Percentiles rank a stretch among this genome's conserved stretches.
Evolutionary conservation across 1,140 invertebrate genomes (phyloP).

Genomic region (Cheumatopsyche charites): DNA sequence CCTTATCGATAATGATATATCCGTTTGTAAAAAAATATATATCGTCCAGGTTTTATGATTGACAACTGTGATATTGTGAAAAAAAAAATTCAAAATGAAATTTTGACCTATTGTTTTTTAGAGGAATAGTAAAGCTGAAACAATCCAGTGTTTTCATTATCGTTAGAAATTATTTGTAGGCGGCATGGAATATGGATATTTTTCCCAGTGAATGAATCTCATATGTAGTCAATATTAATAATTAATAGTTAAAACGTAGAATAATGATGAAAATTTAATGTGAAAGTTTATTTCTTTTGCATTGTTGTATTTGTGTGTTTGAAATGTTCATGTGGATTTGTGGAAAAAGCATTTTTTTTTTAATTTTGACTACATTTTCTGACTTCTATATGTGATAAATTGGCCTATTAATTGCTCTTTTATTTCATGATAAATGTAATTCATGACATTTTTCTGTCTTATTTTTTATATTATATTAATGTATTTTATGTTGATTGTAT

Average conservation of each 20-base stretch:
- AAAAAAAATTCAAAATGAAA: constrained; percentile 48
- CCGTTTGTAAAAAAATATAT: constrained; percentile 45
- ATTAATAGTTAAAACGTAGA: neutral
- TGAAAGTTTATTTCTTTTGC: neutral
- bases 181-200: constrained; percentile 16
- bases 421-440: neutral
- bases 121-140: constrained; percentile 14
- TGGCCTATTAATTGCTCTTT: too few species aligned
- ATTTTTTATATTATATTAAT: neutral
- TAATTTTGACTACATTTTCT: too few species aligned
- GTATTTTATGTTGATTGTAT: neutral
- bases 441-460: neutral
- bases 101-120: constrained; percentile 44
- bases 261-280: neutral
- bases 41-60: constrained; percentile 48
- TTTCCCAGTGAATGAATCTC: constrained; percentile 26
- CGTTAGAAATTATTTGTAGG: constrained; percentile 30
- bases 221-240: constrained; percentile 21
- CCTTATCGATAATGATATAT: constrained; percentile 26
- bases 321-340: neutral
- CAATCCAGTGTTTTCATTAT: constrained; percentile 29
- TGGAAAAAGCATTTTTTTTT: neutral
- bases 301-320: neutral
- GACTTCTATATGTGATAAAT: too few species aligned
- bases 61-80: constrained; percentile 49